Evolutionary conservation across 2,113 vertebrate species (phyloP), one percentile per base, ranked within the genome.

Genomic region (Pygathrix nemaeus): DNA sequence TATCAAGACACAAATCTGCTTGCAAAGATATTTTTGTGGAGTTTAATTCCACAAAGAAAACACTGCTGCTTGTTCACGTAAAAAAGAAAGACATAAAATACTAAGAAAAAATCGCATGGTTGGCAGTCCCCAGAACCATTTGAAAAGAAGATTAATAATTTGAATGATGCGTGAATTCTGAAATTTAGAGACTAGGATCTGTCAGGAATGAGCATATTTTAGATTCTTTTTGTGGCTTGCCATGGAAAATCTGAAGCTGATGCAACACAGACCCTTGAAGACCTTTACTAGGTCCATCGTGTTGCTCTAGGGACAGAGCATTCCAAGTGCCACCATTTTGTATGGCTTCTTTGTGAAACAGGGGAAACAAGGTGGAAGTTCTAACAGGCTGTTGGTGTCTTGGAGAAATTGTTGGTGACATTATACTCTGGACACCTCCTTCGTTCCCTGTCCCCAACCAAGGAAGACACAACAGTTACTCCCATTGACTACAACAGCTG

Each of bases 1-100:
- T 97, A 97, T 97, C 98, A 88, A 97, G 95, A 97, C 92, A 66
- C 93, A 97, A 96, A 94, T 97, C 96, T 97, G 97, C 93, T 96
- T 91, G 96, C 98, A 94, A 88, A 96, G 98, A 97, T 97, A 96
- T 96, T 97, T 97, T 92, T 91, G 92, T 64, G 83, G 68, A 86
- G 90, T 96, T 91, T 94, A 92, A 97, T 97, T 95, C 84, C 94
- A 90, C 95, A 80, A 93, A 94, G 90, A 94, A 97, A 97, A 96
- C 79, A 96, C 85, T 45, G 68, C 75, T 73, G 78, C 91, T 92
- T 93, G 89, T 94, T 93, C 80, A 80, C 35, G 38, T 96, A 88
- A 61, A 75, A 92, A 75, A 92, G 96, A 90, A 91, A 96, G 52
- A 88, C 68, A 59, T 95, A 82, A 95, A 91, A 81, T 59, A n/a